Evolutionary conservation across 2,888 invertebrate species (phyloP).

Genomic region (Clepsis dumicolana): DNA sequence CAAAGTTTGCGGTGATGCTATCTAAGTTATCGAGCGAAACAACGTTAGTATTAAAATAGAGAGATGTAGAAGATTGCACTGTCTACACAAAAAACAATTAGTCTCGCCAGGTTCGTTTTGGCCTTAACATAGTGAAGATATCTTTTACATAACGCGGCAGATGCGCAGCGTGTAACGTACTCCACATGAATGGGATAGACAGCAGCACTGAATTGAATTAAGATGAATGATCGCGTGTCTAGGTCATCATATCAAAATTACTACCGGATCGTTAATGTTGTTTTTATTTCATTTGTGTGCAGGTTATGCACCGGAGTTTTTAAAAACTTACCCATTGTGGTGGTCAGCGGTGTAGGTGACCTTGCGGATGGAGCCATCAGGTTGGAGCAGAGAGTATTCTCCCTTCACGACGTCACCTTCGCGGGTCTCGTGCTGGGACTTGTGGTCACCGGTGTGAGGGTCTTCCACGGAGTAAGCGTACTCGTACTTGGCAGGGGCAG

Average conservation of each 20-base stretch:
- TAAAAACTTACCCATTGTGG: slow-evolving; percentile 78
- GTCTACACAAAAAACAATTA: slow-evolving; percentile 60
- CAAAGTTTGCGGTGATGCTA: slow-evolving; percentile 61
- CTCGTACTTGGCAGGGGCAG: slow-evolving; percentile 84
- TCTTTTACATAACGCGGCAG: slow-evolving; percentile 58
- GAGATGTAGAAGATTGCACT: slow-evolving; percentile 46
- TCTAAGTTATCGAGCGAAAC: slow-evolving; percentile 76
- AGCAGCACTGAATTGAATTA: slow-evolving; percentile 49
- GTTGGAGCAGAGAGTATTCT: slow-evolving; percentile 83
- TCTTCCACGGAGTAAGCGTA: slow-evolving; percentile 87
- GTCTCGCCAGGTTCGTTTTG: slow-evolving; percentile 66
- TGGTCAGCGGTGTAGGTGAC: slow-evolving; percentile 86
- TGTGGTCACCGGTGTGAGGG: slow-evolving; percentile 86
- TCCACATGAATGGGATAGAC: slow-evolving; percentile 63
- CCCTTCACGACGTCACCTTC: slow-evolving; percentile 84
- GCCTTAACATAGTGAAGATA: slow-evolving; percentile 61
- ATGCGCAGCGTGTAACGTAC: slow-evolving; percentile 53
- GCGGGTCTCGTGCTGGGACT: slow-evolving; percentile 77
- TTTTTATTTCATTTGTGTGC: neutral
- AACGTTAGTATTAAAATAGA: slow-evolving; percentile 61
- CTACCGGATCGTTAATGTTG: slow-evolving; percentile 32
- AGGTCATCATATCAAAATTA: slow-evolving; percentile 46
- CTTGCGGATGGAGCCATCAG: slow-evolving; percentile 84
- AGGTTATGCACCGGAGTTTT: neutral
- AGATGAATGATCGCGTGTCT: slow-evolving; percentile 46